Base-by-base conservation (phyloP, 1,140 invertebrate species). In the Polypedilum vanderplanki region DNA sequence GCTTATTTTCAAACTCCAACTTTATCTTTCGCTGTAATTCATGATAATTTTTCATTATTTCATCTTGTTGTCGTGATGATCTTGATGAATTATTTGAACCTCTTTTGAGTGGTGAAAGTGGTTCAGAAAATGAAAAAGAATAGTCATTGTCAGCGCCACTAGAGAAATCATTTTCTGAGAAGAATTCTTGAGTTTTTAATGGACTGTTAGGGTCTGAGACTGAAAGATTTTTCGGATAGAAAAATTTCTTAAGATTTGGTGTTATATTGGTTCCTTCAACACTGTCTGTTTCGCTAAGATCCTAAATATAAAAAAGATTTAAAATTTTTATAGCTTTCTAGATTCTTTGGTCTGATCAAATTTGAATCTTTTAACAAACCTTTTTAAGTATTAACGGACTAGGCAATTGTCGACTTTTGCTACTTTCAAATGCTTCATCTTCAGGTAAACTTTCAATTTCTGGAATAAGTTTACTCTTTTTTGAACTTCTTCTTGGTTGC, bases 1-100 rank as follows among this genome's bases (percentile, higher is more conserved):
- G 83, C 80, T 92, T 92, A 57, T 86, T 83, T 70, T 88, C 87
- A 80, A 93, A 93, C 78, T 93, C 91, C 41, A 87, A 84, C 76
- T 88, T 89, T 15, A 93, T 82, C 79, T 89, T 89, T 75, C 87
- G 85, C 79, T 90, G 87, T 15, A 92, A 81, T 76, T 89, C 86
- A 75, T 86, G 85, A 78, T 89, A 89, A 78, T 87, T 88, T 76
- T 81, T 82, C 79, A 85, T 85, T 73, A 89, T 85, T 80, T 88
- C 87, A 17, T 83, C 82, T 74, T 85, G 84, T 15, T 81, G 78
- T 22, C 78, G 77, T 74, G 77, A 76, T 75, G 78, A 79, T 76
- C 77, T 79, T 76, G 80, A 41, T 20, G 67, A 81, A 74, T 77
- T 75, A 10, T 74, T 24, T 22, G 76, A 76, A 10, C 73, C 67